Conservation (phyloP, 2,113 vertebrate genomes). For the Crotalus helleri region DNA sequence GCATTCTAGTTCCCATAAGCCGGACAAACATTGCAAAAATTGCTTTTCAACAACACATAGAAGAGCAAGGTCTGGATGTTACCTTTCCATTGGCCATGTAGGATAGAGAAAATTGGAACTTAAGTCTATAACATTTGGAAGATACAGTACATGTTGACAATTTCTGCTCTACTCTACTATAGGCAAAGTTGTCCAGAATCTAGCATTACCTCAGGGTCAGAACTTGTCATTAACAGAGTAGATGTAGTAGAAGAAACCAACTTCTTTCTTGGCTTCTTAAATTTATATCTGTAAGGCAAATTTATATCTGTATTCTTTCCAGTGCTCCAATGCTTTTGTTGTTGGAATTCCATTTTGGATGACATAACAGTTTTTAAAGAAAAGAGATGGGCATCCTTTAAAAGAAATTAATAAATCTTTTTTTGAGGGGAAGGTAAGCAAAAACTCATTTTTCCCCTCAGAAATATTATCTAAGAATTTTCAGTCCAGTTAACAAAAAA, state of each 20-base stretch:
- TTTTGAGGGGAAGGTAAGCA: neutral
- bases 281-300: neutral
- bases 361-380: neutral
- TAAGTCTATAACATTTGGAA: neutral
- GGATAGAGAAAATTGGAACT: neutral
- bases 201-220: neutral
- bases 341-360: neutral
- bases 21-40: neutral
- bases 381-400: neutral
- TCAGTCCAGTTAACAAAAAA: neutral
- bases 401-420: neutral
- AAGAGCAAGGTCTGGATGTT: neutral
- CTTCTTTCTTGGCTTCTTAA: neutral
- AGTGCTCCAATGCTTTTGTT: neutral
- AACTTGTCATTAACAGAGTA: neutral
- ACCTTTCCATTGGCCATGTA: neutral
- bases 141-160: neutral
- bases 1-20: neutral
- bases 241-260: neutral
- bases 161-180: neutral
- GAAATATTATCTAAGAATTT: neutral
- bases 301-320: neutral
- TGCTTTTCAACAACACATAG: neutral
- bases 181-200: neutral
- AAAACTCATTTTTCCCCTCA: neutral